These are phyloP conservation scores for Paguma larvata DNA, from an alignment of 2,797 vertebrate genomes.

Conservation along the genomic window DNA sequence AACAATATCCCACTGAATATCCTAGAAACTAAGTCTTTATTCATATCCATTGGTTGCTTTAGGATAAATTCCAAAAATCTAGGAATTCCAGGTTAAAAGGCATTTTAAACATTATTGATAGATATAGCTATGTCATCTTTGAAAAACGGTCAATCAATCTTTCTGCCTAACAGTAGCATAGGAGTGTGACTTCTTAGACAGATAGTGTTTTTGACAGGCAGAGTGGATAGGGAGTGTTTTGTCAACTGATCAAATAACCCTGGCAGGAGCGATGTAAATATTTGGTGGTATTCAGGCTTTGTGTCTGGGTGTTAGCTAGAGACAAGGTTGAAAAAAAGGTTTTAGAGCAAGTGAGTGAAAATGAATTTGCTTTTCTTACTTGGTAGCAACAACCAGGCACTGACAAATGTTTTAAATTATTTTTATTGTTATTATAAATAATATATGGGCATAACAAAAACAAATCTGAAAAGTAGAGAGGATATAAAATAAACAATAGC, in stretches of 20 bases:
- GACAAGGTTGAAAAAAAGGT: neutral
- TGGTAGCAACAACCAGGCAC: neutral
- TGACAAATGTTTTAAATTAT: neutral
- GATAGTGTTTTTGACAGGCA: constrained; percentile 1
- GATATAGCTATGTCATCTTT: neutral
- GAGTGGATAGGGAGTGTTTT: neutral
- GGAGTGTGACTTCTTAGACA: neutral
- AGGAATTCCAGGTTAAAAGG: neutral
- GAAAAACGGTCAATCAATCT: neutral
- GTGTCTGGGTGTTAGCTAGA: neutral
- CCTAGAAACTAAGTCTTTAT: neutral
- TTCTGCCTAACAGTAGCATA: neutral
- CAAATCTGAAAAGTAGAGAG: neutral
- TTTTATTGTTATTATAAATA: constrained; percentile 32
- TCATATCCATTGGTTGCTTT: neutral
- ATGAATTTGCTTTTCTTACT: neutral
- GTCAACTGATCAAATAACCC: neutral
- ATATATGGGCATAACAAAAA: neutral
- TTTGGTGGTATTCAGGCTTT: neutral
- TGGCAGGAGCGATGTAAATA: neutral
- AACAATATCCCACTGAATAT: neutral
- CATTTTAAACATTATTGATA: neutral
- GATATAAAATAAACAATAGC: neutral
- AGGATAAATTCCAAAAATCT: neutral
- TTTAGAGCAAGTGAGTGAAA: neutral